Evolutionary conservation across 2,797 vertebrate species (phyloP).

Genomic region (Pitangus sulphuratus): DNA sequence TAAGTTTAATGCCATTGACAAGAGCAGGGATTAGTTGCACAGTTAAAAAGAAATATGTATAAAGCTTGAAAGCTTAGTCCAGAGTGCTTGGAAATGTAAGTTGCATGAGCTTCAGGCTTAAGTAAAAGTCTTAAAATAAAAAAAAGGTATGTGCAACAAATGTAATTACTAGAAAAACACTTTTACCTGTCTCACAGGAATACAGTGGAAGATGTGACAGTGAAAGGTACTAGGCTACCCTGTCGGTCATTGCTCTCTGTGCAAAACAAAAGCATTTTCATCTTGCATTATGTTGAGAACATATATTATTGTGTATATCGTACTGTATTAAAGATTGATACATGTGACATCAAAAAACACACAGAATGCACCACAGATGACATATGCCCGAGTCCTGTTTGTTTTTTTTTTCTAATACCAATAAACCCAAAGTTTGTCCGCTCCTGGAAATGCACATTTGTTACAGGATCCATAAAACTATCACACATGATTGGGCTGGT

Average conservation of each 20-base stretch:
- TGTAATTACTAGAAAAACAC: not conserved
- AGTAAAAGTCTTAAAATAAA: not conserved
- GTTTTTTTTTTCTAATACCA: not conserved
- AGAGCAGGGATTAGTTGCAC: not conserved
- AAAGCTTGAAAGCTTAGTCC: not conserved
- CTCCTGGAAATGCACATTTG: not conserved
- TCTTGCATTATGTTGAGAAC: not conserved
- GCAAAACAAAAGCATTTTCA: not conserved
- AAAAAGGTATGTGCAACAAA: not conserved
- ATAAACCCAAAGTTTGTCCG: not conserved
- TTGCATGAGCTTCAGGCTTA: not conserved
- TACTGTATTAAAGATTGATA: not conserved
- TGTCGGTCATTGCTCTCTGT: not conserved
- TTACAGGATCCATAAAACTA: not conserved
- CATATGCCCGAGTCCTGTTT: fast-evolving
- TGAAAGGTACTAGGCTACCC: not conserved
- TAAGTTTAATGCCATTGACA: not conserved
- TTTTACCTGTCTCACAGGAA: not conserved
- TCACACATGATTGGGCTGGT: not conserved
- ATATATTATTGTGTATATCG: not conserved
- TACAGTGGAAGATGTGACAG: not conserved
- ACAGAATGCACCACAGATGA: not conserved
- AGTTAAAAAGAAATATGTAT: not conserved
- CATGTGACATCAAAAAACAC: not conserved
- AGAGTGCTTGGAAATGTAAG: not conserved